These are phyloP conservation scores for Pseudomyrmex gracilis DNA, from an alignment of 1,140 invertebrate species.

Conservation along the genomic window DNA sequence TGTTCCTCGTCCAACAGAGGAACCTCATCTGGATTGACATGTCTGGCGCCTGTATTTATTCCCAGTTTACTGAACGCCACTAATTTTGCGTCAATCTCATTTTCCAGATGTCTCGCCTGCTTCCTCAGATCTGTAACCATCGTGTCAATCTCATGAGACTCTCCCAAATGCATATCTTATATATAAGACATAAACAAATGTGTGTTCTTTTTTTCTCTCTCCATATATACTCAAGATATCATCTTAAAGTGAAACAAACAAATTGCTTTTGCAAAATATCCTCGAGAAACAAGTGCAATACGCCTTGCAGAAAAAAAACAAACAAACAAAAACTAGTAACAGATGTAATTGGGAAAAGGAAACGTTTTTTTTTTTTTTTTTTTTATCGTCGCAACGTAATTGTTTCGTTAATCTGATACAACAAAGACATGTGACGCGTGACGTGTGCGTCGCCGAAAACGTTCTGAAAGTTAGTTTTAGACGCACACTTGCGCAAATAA, in stretches of 20 bases:
- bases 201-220: background rate
- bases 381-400: too few species aligned
- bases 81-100: constrained; percentile 98
- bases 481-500: background rate
- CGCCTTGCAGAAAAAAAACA: too few species aligned
- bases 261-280: background rate
- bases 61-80: constrained; percentile 98
- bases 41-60: constrained; percentile 87
- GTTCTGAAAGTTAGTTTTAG: background rate
- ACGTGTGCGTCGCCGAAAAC: background rate
- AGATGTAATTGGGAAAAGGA: too few species aligned
- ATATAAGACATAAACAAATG: background rate
- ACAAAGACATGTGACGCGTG: background rate
- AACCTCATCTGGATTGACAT: constrained; percentile 89
- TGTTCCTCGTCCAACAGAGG: constrained; percentile 95
- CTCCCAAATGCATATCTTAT: background rate
- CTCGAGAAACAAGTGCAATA: background rate
- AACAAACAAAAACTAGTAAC: too few species aligned
- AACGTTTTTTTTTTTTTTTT: too few species aligned
- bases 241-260: background rate
- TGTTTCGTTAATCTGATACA: too few species aligned
- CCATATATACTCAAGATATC: background rate
- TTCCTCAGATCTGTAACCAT: constrained; percentile 93
- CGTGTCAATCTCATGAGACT: background rate
- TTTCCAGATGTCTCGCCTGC: constrained; percentile 96